Percentiles rank a stretch among this genome's conserved stretches.
Evolutionary conservation across 2,888 invertebrate species (phyloP).

Genomic region (Thereva nobilitata): DNA sequence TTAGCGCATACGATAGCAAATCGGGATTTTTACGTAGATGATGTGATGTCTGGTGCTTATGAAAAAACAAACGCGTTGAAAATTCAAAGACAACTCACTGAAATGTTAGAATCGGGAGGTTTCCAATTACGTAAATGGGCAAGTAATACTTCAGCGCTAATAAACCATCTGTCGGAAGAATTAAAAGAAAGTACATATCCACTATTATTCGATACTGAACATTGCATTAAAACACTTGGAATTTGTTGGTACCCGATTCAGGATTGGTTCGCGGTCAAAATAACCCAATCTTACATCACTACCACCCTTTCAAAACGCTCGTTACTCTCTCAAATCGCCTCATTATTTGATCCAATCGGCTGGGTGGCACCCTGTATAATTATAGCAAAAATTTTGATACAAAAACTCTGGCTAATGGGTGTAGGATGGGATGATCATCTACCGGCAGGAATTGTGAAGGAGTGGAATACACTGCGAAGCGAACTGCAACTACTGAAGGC

Average conservation of each 20-base stretch:
- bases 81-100: background rate
- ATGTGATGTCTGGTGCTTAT: background rate
- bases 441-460: background rate
- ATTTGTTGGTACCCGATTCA: slow-evolving; percentile 2
- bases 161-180: background rate
- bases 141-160: background rate
- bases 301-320: slow-evolving; percentile 7
- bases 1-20: slow-evolving; percentile 15
- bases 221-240: slow-evolving; percentile 22
- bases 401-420: slow-evolving; percentile 24
- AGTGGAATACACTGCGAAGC: slow-evolving; percentile 4
- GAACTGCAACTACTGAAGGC: slow-evolving; percentile 3
- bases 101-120: background rate
- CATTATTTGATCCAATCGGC: slow-evolving; percentile 33
- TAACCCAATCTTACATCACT: background rate
- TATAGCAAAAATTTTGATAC: slow-evolving; percentile 24
- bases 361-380: slow-evolving; percentile 28
- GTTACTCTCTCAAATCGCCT: slow-evolving; percentile 10
- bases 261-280: background rate
- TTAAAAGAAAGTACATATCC: background rate
- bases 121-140: slow-evolving; percentile 7
- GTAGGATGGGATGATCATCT: slow-evolving; percentile 24
- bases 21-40: slow-evolving; percentile 9
- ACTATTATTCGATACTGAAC: background rate
- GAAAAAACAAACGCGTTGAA: background rate